phyloP scores from a whole-genome alignment of 1,140 invertebrate genomes.

The Diuraphis noxia region DNA sequence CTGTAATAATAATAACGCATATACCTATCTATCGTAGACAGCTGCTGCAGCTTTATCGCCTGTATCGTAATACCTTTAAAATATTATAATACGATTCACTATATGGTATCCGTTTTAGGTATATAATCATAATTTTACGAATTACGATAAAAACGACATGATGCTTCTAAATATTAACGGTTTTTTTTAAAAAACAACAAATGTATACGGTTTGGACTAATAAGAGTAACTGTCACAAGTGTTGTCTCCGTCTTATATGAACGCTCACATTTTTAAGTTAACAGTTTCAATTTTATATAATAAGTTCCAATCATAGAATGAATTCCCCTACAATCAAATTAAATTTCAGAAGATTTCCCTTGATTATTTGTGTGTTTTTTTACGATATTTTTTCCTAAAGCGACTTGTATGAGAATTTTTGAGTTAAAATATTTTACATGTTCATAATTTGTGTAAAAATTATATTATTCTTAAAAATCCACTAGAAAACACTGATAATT shows the following conservation, averaged over 20 bases:
- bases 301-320: neutral
- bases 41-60: neutral
- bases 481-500: neutral
- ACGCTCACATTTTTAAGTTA: neutral
- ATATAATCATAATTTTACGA: neutral
- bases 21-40: neutral
- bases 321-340: neutral
- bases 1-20: neutral
- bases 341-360: neutral
- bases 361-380: neutral
- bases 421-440: no score
- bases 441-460: no score
- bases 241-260: neutral
- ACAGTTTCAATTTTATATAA: no score
- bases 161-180: neutral
- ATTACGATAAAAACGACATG: neutral
- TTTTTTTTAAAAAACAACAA: neutral
- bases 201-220: neutral
- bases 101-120: neutral
- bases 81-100: neutral
- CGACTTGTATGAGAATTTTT: neutral
- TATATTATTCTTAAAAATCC: no score
- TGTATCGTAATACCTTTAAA: neutral
- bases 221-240: neutral
- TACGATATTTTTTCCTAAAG: neutral